phyloP scores from a whole-genome alignment of 2,888 invertebrate genomes.

The Euclidia mi region DNA sequence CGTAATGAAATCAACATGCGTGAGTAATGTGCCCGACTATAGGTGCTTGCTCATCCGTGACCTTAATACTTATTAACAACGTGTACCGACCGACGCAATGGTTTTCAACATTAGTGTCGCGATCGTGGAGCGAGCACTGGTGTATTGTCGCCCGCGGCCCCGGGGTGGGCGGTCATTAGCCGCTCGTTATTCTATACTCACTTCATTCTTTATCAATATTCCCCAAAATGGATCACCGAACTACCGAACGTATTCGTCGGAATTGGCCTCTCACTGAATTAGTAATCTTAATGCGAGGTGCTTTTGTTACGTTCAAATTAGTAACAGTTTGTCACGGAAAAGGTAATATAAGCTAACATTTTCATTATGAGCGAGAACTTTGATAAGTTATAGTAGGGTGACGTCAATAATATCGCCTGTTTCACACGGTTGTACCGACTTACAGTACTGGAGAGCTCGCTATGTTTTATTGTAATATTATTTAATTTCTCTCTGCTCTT shows the following conservation, averaged over 20 bases:
- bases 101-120: neutral
- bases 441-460: too few species aligned
- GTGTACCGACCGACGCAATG: neutral
- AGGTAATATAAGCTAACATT: constrained; percentile 51
- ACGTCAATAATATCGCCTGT: constrained; percentile 29
- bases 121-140: neutral
- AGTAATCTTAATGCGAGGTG: too few species aligned
- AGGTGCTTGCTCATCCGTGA: neutral
- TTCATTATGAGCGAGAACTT: constrained; percentile 54
- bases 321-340: constrained; percentile 62
- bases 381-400: constrained; percentile 46
- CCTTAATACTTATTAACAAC: neutral
- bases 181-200: too few species aligned
- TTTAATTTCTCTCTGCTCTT: too few species aligned
- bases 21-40: neutral
- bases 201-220: too few species aligned
- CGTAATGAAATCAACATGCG: constrained; percentile 11
- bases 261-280: too few species aligned
- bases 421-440: too few species aligned
- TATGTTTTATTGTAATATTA: too few species aligned
- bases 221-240: too few species aligned
- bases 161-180: too few species aligned
- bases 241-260: too few species aligned
- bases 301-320: constrained; percentile 35
- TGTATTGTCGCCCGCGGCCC: too few species aligned